Evolutionary conservation across 2,113 vertebrate species (phyloP), one percentile per base, ranked within the genome.

Genomic region (Hyperopisus bebe): DNA sequence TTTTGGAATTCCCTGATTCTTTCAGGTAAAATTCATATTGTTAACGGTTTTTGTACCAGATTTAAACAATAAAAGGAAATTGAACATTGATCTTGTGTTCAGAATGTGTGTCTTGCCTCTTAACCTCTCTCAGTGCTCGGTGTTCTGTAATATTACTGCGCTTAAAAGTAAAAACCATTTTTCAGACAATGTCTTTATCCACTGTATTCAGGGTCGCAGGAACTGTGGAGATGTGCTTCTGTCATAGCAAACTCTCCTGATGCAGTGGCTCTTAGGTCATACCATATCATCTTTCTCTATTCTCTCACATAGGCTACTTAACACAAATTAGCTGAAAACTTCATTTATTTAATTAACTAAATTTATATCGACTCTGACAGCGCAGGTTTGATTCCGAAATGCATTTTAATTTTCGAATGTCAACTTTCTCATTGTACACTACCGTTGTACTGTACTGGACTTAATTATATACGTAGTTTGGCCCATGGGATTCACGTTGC

Each of bases 31-130:
- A 44, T 31, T 74, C 44, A 88, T 89, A 70, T 86, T 86, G 50
- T 90, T 90, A 94, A 88, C 87, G 47, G 58, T 91, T 92, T 70
- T 90, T 90, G 24, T 90, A 91, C 88, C 50, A 44, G 55, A 50
- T 88, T 86, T 39, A 31, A 93, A 87, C 87, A 93, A 92, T 91
- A 89, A 91, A 82, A 86, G 42, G 47, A 86, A 48, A 31, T 86
- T 86, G 44, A 48, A 48, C 83, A n/a, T 35, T 80, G 74, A 80
- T 39, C 74, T 19, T 19, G 74, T 42, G 35, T 42, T 2, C 13
- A 39, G 9, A 39, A 13, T 31, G 10, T 13, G 35, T 19, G 35
- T 42, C 35, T 80, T 39, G 6, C 13, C 74, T 42, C 13, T 42
- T 62, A n/a, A 62, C 74, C 17, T 6, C 11, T 35, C 15, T 70